Evolutionary conservation across 2,797 vertebrate genomes (phyloP), one percentile per base, ranked within the genome.

Genomic region (Lates japonicus): DNA sequence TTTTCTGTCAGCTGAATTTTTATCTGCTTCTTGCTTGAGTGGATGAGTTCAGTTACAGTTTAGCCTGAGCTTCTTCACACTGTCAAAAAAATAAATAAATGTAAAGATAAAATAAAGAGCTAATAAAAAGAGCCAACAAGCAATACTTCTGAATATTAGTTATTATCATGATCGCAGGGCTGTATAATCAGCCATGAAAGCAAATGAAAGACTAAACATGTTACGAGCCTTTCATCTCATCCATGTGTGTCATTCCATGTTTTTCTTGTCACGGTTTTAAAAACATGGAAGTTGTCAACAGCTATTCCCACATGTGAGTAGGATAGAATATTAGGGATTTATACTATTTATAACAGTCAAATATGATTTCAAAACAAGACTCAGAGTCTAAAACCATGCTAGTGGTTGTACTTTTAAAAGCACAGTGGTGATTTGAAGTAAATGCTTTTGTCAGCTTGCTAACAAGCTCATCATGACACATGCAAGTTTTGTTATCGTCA

Each of bases 1-100:
- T 83, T 85, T 64, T 86, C 61, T 66, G 67, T 82, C 79, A n/a
- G 76, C 54, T 76, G 83, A 78, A 79, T 85, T 80, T 82, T 12
- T 33, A 76, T 83, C 72, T 63, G 44, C 72, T 80, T 63, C 60
- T 70, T 73, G 41, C 60, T 70, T 73, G 41, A 80, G 42, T 46
- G 72, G 54, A 57, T 74, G 77, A 82, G 76, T 68, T 81, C 62
- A 61, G 77, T 57, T 11, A 57, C 41, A 83, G 22, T 58, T 64
- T 19, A 51, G 60, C 39, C 70, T 52, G 11, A 80, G 46, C 51
- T 44, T 71, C 61, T 54, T 51, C 62, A 29, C 2, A 2, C 46
- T 62, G 60, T 54, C 59, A 58, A 20, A 49, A 71, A 44, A 44
- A 61, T n/a, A n/a, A n/a, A n/a, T n/a, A 77, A 7, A 74, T 48